Base-by-base conservation (phyloP, 1,140 invertebrate genomes). In the Eupeodes corollae region DNA sequence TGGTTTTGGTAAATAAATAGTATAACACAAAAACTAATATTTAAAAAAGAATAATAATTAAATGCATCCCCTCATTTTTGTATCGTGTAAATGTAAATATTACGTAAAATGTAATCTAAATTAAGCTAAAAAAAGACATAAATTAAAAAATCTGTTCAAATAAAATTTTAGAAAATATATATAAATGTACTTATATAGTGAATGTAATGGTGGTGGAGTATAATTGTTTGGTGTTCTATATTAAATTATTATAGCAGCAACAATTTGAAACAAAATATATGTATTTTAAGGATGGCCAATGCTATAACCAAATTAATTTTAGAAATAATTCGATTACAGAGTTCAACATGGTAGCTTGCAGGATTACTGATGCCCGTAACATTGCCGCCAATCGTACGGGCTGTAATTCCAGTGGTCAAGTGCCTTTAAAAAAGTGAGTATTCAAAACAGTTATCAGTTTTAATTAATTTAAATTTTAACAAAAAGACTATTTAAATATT, bases 371-470 rank as follows among this genome's bases (percentile, higher is more conserved):
- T 70, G 79, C 88, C 56, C 82, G 89, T 72, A 90, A 89, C 70
- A 89, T 86, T 67, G 85, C 72, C 75, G 84, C 76, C 71, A 80
- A 75, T 75, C 67, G 61, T 67, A 67, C 63, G 63, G 63, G 63
- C 63, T 67, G 63, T 55, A 56, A 63, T 64, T 75, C 77, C 73
- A 86, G 86, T 74, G 90, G 88, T 83, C 89, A 91, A 86, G 88
- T 92, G 84, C 88, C 90, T 87, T 88, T 91, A 79, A 93, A 92
- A 83, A 93, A 91, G 90, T 94, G 77, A 87, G 86, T 85, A 58
- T 67, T 10, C 14, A 26, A 16, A 19, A 10, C 15, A 37, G 6
- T 37, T 37, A n/a, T 48, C 30, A 11, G 43, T 48, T 30, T 30
- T 44, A 9, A 16, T 12, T 41, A 9, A 18, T 41, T 39, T 19